A percentile compares a stretch with the other conserved stretches of the same genome.
Conservation (phyloP, 1,140 invertebrate genomes). For the Diabrotica undecimpunctata region DNA sequence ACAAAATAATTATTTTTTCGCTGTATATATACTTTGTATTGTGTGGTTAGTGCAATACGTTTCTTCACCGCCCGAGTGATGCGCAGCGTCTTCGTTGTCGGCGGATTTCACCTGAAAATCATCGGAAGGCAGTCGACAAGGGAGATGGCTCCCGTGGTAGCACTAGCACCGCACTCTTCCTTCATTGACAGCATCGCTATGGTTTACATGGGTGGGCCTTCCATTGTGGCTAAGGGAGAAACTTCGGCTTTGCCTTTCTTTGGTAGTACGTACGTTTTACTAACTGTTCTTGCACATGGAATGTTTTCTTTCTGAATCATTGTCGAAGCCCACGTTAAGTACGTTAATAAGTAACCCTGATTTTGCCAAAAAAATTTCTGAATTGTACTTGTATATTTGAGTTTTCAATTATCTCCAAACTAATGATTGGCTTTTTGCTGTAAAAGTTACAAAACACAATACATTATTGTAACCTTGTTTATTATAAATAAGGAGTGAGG, state of each 20-base stretch:
- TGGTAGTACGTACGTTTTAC: slow-evolving; percentile 68
- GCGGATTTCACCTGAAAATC: slow-evolving; percentile 75
- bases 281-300: background rate
- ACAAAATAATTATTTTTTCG: too few relatives aligned
- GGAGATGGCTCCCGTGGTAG: slow-evolving; percentile 70
- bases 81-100: slow-evolving; percentile 68
- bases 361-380: too few relatives aligned
- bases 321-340: too few relatives aligned
- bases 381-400: too few relatives aligned
- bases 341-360: too few relatives aligned
- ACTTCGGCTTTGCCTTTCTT: slow-evolving; percentile 75
- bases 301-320: background rate
- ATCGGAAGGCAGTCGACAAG: slow-evolving; percentile 61
- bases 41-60: slow-evolving; percentile 52
- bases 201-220: slow-evolving; percentile 74
- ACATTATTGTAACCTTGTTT: too few relatives aligned
- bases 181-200: slow-evolving; percentile 86
- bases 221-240: slow-evolving; percentile 84
- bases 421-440: too few relatives aligned
- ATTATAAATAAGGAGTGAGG: too few relatives aligned
- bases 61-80: slow-evolving; percentile 59
- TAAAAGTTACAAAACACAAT: too few relatives aligned
- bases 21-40: slow-evolving; percentile 3
- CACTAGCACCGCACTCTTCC: slow-evolving; percentile 86
- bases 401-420: too few relatives aligned